phyloP scores from a whole-genome alignment of 1,140 invertebrate species.

The Drosophila sucinea region DNA sequence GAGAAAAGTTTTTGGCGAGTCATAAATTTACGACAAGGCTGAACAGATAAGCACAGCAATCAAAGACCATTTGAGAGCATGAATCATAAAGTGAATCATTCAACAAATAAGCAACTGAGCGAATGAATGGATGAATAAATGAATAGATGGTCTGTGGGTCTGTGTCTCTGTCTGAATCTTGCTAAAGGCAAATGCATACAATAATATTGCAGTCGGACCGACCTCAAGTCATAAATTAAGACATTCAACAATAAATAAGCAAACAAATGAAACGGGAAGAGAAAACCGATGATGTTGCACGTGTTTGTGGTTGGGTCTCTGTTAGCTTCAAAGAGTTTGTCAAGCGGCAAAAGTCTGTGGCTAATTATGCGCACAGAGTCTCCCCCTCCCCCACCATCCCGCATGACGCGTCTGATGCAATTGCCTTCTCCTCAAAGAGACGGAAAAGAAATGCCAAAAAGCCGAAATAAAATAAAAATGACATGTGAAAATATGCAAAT shows the following conservation, averaged over 20 bases:
- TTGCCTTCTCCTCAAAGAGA: constrained; percentile 61
- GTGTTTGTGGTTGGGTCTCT: constrained; percentile 37
- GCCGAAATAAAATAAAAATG: constrained; percentile 59
- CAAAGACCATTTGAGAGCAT: constrained; percentile 50
- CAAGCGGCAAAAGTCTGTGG: constrained; percentile 75
- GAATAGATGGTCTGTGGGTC: constrained; percentile 48
- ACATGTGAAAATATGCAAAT: constrained; percentile 81
- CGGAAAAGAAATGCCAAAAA: constrained; percentile 71
- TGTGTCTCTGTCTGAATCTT: constrained; percentile 7
- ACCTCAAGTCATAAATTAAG: constrained; percentile 70
- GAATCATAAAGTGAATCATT: constrained; percentile 55
- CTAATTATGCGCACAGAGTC: constrained; percentile 68
- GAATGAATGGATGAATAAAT: constrained; percentile 41
- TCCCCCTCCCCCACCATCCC: constrained; percentile 25
- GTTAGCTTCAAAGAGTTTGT: constrained; percentile 76
- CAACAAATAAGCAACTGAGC: constrained; percentile 25
- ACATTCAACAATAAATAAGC: constrained; percentile 78
- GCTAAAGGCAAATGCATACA: constrained; percentile 41
- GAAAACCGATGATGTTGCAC: constrained; percentile 39
- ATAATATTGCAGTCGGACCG: constrained; percentile 42
- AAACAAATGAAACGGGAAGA: constrained; percentile 34
- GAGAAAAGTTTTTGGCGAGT: constrained; percentile 57
- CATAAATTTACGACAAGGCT: constrained; percentile 59
- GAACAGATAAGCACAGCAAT: constrained; percentile 48
- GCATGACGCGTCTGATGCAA: constrained; percentile 57